Percentiles rank a stretch among this genome's conserved stretches.
These are phyloP conservation scores for Mormyrus iriodes DNA, from an alignment of 2,113 vertebrate species.

Conservation along the genomic window DNA sequence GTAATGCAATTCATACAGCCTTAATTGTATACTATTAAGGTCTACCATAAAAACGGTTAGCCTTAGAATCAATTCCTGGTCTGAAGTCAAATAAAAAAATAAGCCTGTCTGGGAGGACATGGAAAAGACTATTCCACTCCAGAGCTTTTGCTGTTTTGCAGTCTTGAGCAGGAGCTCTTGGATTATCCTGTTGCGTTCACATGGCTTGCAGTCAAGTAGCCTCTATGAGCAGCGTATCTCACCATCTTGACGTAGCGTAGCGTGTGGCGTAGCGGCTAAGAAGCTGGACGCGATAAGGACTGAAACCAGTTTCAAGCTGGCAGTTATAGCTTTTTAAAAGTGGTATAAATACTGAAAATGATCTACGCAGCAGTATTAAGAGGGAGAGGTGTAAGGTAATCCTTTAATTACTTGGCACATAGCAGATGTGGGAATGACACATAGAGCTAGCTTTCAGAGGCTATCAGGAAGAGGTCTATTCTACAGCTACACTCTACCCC, in stretches of 20 bases:
- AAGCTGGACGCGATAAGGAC: background rate
- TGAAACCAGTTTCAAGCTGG: background rate
- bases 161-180: background rate
- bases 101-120: background rate
- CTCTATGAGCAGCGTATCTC: background rate
- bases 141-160: background rate
- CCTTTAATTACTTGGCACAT: background rate
- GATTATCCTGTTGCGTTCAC: background rate
- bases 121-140: background rate
- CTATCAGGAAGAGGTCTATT: background rate
- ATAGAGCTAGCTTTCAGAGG: background rate
- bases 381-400: background rate
- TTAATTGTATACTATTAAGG: background rate
- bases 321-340: background rate
- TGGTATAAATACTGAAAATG: background rate
- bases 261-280: background rate
- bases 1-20: background rate
- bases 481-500: background rate
- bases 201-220: background rate
- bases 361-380: background rate
- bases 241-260: background rate
- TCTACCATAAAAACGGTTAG: background rate
- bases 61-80: no score
- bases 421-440: background rate
- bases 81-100: background rate